A percentile compares a stretch with the other conserved stretches of the same genome.
phyloP scores from a whole-genome alignment of 2,797 vertebrate genomes.

The Takifugu ocellatus region DNA sequence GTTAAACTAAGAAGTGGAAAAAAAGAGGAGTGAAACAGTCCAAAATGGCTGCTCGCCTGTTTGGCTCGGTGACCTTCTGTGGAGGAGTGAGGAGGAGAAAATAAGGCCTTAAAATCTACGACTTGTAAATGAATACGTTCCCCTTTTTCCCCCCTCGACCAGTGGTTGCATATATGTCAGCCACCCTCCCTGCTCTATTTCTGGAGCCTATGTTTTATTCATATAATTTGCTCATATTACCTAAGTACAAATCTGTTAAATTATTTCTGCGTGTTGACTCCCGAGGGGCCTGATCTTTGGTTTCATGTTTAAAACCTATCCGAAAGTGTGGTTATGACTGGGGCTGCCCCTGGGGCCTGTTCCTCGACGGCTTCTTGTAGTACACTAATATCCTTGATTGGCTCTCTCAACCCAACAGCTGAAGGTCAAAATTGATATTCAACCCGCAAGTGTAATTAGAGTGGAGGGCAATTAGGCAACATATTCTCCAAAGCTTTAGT shows the following conservation, averaged over 20 bases:
- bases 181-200: slow-evolving; percentile 40
- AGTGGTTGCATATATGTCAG: slow-evolving; percentile 39
- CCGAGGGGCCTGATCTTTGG: slow-evolving; percentile 70
- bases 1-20: slow-evolving; percentile 18
- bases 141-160: background rate
- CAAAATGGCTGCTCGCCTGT: slow-evolving; percentile 57
- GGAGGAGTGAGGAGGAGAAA: slow-evolving; percentile 11
- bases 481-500: slow-evolving; percentile 77
- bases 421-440: slow-evolving; percentile 91
- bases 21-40: slow-evolving; percentile 20
- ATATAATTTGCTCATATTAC: slow-evolving; percentile 77
- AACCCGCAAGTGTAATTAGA: slow-evolving; percentile 84
- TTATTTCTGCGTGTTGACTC: slow-evolving; percentile 75
- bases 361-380: slow-evolving; percentile 80
- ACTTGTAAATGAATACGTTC: slow-evolving; percentile 58
- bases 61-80: slow-evolving; percentile 45
- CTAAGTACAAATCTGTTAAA: slow-evolving; percentile 78
- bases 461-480: slow-evolving; percentile 69
- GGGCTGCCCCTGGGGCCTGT: slow-evolving; percentile 82
- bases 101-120: slow-evolving; percentile 59
- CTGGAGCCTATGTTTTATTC: slow-evolving; percentile 71
- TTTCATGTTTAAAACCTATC: slow-evolving; percentile 79
- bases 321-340: slow-evolving; percentile 81
- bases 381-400: slow-evolving; percentile 88
- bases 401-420: slow-evolving; percentile 85